These are phyloP conservation scores for Boleophthalmus pectinirostris DNA, from an alignment of 2,113 vertebrate genomes.

Conservation along the genomic window DNA sequence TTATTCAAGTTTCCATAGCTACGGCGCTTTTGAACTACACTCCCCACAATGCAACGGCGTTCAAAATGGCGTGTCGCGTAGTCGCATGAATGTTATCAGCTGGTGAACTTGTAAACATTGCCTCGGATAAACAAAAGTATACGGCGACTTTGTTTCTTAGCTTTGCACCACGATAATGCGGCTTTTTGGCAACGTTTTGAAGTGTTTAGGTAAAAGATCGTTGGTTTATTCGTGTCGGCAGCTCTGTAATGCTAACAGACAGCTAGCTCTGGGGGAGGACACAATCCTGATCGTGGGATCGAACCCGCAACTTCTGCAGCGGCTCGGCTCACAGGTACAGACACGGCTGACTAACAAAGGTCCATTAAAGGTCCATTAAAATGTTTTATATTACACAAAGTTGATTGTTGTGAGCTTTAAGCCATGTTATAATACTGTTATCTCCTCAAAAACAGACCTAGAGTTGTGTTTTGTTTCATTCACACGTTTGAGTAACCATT, in stretches of 20 bases:
- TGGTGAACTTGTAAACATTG: background rate
- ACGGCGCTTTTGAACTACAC: constrained; percentile 26
- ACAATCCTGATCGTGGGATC: constrained; percentile 55
- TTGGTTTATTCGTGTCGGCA: background rate
- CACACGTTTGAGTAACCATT: too few species aligned
- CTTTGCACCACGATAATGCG: constrained; percentile 39
- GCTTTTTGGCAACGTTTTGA: constrained; percentile 18
- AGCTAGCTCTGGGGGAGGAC: background rate
- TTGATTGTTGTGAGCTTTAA: too few species aligned
- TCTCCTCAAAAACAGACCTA: too few species aligned
- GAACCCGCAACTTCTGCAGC: constrained; percentile 55
- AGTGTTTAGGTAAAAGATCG: constrained; percentile 1
- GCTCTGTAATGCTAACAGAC: constrained; percentile 18
- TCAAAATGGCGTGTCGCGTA: constrained; percentile 62
- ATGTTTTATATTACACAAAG: too few species aligned
- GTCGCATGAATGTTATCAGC: constrained; percentile 1
- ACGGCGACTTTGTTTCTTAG: accelerated
- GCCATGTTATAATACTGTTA: too few species aligned
- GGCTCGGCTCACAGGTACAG: constrained; percentile 66
- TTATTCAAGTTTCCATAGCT: background rate
- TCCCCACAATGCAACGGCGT: constrained; percentile 62
- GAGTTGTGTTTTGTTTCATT: too few species aligned
- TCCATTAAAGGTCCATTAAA: too few species aligned
- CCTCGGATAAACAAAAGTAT: background rate
- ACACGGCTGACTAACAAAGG: too few species aligned